Evolutionary conservation across 2,797 vertebrate species (phyloP).

Genomic region (Helicolenus hilgendorfi): DNA sequence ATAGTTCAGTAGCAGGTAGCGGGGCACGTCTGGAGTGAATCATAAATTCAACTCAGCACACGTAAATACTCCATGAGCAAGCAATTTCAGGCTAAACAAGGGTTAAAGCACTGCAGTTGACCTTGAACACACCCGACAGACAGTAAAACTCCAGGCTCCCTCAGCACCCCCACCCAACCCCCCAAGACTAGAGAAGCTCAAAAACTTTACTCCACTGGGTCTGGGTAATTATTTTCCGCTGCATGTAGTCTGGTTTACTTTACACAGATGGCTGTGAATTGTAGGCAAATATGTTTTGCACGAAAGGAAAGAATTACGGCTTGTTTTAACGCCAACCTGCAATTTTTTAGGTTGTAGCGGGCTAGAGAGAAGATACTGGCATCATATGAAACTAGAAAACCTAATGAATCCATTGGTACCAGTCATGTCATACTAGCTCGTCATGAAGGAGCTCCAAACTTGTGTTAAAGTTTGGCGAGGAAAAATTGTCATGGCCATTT

Average conservation of each 20-base stretch:
- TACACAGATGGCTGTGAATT: background rate
- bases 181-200: background rate
- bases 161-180: background rate
- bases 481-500: too few relatives aligned
- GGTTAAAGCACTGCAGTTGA: constrained; percentile 14
- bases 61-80: background rate
- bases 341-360: too few relatives aligned
- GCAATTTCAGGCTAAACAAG: background rate
- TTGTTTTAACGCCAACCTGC: too few relatives aligned
- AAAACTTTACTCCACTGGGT: background rate
- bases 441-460: too few relatives aligned
- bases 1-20: background rate
- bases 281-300: background rate
- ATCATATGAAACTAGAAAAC: too few relatives aligned
- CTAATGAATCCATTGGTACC: too few relatives aligned
- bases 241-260: background rate
- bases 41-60: constrained; percentile 8
- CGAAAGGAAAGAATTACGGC: too few relatives aligned
- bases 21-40: background rate
- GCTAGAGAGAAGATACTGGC: too few relatives aligned
- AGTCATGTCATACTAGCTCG: too few relatives aligned
- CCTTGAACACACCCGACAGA: background rate
- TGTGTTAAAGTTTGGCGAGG: too few relatives aligned
- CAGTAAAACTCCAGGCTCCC: constrained; percentile 2
- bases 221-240: background rate